Conservation (phyloP, 2,888 invertebrate genomes). For the Cataglyphis albicans region DNA sequence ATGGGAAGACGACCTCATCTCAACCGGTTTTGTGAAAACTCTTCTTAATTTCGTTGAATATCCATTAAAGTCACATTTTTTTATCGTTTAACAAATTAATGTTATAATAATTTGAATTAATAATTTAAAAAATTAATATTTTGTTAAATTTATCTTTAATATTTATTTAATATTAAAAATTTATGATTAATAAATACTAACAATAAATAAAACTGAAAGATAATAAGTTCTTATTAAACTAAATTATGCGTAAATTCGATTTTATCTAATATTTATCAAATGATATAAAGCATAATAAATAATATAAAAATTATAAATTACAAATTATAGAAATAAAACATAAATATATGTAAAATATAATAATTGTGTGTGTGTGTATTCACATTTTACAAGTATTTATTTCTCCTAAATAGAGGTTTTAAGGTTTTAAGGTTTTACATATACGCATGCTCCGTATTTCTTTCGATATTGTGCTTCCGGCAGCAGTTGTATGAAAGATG, state of each 20-base stretch:
- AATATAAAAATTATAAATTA: not conserved
- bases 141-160: not conserved
- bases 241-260: not conserved
- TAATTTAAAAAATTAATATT: conserved; percentile 6
- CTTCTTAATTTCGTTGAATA: not conserved
- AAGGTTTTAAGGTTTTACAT: not conserved
- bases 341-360: not conserved
- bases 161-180: not conserved
- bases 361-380: not conserved
- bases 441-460: not conserved
- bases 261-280: conserved; percentile 6
- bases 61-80: not conserved
- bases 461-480: not conserved
- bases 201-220: not conserved
- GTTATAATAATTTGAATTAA: conserved; percentile 4
- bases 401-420: not conserved
- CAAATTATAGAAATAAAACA: not conserved
- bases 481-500: conserved; percentile 3
- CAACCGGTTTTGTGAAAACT: not conserved
- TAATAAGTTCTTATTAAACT: not conserved
- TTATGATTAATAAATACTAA: not conserved
- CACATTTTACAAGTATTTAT: not conserved
- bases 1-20: not conserved
- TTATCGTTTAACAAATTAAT: not conserved
- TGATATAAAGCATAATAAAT: not conserved